Evolutionary conservation across 2,797 vertebrate genomes (phyloP).

Genomic region (Cossypha caffra): DNA sequence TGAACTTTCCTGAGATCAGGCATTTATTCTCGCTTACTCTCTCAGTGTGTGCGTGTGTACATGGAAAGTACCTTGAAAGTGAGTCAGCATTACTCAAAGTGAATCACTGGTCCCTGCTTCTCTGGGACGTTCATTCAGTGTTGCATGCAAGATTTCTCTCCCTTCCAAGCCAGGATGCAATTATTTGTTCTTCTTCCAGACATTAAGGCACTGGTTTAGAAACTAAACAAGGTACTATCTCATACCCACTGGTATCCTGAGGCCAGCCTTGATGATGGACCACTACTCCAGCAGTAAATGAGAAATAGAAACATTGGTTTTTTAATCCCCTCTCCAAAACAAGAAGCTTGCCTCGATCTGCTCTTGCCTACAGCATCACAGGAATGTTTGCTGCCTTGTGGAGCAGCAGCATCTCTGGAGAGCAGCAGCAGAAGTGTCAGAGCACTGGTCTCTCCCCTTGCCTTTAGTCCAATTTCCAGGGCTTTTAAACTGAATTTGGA

Average conservation of each 20-base stretch:
- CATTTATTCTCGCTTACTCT: slow-evolving; percentile 70
- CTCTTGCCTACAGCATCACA: neutral
- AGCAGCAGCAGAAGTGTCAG: neutral
- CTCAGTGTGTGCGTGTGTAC: slow-evolving; percentile 60
- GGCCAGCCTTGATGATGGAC: neutral
- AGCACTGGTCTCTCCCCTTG: neutral
- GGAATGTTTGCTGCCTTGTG: neutral
- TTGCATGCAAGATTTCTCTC: neutral
- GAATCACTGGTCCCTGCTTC: slow-evolving; percentile 73
- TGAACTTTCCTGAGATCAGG: slow-evolving; percentile 69
- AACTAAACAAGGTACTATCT: neutral
- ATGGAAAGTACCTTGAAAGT: slow-evolving; percentile 76
- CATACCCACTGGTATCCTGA: neutral
- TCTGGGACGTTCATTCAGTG: slow-evolving; percentile 54
- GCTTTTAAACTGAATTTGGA: neutral
- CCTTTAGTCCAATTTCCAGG: neutral
- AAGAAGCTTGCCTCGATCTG: neutral
- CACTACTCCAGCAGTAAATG: neutral
- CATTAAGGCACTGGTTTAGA: neutral
- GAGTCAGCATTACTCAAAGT: slow-evolving; percentile 75
- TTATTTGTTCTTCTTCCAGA: neutral
- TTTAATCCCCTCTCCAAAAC: neutral
- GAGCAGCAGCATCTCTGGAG: neutral
- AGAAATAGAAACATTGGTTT: neutral
- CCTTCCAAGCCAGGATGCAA: neutral